These are phyloP conservation scores for Andricus curvator DNA, from an alignment of 2,888 invertebrate genomes.

Conservation along the genomic window DNA sequence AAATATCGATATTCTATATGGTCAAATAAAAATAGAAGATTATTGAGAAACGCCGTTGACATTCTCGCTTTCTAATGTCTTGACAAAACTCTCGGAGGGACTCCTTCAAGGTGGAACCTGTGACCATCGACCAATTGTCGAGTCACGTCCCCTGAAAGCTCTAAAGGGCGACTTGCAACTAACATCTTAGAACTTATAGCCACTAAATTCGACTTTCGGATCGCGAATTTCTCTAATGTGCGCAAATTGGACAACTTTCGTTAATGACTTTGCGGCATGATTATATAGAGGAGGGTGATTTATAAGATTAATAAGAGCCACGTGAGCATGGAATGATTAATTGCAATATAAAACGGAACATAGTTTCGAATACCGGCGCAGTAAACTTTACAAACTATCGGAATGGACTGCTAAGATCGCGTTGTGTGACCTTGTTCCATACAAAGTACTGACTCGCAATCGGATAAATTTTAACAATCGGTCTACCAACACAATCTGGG, in stretches of 20 bases:
- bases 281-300: slow-evolving; percentile 27
- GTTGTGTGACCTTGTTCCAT: slow-evolving; percentile 63
- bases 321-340: slow-evolving; percentile 39
- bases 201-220: slow-evolving; percentile 20
- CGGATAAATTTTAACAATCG: slow-evolving; percentile 60
- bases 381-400: slow-evolving; percentile 53
- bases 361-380: slow-evolving; percentile 42
- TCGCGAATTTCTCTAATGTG: slow-evolving; percentile 21
- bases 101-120: slow-evolving; percentile 9
- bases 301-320: slow-evolving; percentile 40
- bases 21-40: background rate
- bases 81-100: background rate
- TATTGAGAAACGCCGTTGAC: background rate
- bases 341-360: slow-evolving; percentile 39
- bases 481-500: slow-evolving; percentile 53
- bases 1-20: background rate
- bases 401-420: slow-evolving; percentile 60
- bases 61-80: background rate
- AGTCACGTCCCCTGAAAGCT: background rate
- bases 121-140: background rate
- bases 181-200: background rate
- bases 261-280: slow-evolving; percentile 39
- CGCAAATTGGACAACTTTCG: slow-evolving; percentile 32
- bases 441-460: slow-evolving; percentile 59
- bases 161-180: background rate